A percentile compares a stretch with the other conserved stretches of the same genome.
Conservation (phyloP, 2,888 invertebrate genomes). For the Mantis religiosa region DNA sequence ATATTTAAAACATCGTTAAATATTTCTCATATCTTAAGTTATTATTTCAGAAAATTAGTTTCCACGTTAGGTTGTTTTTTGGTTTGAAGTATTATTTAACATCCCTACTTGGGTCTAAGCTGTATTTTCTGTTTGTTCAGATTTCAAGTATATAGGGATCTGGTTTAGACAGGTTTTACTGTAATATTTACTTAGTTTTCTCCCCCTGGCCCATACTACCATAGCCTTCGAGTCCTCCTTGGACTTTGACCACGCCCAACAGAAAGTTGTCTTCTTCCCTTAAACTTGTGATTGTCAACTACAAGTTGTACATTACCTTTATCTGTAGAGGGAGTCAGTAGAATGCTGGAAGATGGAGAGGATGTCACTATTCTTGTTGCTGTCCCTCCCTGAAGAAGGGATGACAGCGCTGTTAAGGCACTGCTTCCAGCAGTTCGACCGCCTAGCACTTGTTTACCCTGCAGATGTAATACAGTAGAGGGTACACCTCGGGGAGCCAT, state of each 20-base stretch:
- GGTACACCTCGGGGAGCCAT: background rate
- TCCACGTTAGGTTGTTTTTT: too few species aligned
- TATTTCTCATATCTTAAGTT: too few species aligned
- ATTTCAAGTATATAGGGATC: too few species aligned
- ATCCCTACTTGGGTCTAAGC: too few species aligned
- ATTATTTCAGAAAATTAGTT: too few species aligned
- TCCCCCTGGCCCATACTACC: background rate
- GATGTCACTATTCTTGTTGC: conserved; percentile 33
- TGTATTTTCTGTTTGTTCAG: too few species aligned
- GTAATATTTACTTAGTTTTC: too few species aligned
- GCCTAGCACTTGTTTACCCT: conserved; percentile 29
- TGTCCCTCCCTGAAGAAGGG: conserved; percentile 39
- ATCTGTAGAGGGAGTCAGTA: conserved; percentile 37
- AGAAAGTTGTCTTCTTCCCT: background rate
- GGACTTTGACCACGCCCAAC: background rate
- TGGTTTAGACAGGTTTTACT: too few species aligned
- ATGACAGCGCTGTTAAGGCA: conserved; percentile 34
- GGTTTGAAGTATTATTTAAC: too few species aligned
- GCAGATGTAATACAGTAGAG: conserved; percentile 21
- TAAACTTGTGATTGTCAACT: background rate
- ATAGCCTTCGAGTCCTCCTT: background rate
- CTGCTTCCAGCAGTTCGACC: conserved; percentile 24
- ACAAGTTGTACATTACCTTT: background rate
- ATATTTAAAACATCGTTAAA: too few species aligned
- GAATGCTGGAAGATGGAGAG: conserved; percentile 36